Conservation (phyloP, 2,888 invertebrate species). For the Encarsia formosa region DNA sequence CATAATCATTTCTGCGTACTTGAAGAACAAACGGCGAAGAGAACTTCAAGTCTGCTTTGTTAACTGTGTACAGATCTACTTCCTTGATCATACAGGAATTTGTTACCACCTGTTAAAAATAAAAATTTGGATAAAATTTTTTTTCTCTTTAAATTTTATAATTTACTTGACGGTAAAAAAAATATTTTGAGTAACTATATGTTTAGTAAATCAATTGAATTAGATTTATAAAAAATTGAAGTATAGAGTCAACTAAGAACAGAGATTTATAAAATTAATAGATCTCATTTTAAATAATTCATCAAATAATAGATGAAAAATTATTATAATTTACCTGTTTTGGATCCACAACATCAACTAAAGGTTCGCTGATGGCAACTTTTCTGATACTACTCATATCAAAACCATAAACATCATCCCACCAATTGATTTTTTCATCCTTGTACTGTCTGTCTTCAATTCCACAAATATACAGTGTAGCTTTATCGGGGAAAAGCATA, state of each 20-base stretch:
- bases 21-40: constrained; percentile 79
- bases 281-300: not conserved
- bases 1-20: constrained; percentile 88
- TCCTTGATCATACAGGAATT: constrained; percentile 93
- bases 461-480: constrained; percentile 89
- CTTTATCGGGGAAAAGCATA: constrained; percentile 89
- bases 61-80: constrained; percentile 97
- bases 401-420: constrained; percentile 99
- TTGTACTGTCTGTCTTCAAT: constrained; percentile 98
- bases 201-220: too few species aligned
- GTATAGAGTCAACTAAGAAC: too few species aligned
- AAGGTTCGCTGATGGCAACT: constrained; percentile 95
- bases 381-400: constrained; percentile 98
- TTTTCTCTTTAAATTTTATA: not conserved
- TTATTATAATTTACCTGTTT: constrained; percentile 69
- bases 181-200: too few species aligned
- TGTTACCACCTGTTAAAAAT: constrained; percentile 87
- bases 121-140: not conserved
- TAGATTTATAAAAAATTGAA: constrained; percentile 1
- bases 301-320: too few species aligned
- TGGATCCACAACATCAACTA: constrained; percentile 98
- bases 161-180: too few species aligned
- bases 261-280: not conserved
- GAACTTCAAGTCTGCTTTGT: constrained; percentile 89
- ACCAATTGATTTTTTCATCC: constrained; percentile 99